These are phyloP conservation scores for Ibidorhyncha struthersii DNA, from an alignment of 2,113 vertebrate genomes.

Conservation along the genomic window DNA sequence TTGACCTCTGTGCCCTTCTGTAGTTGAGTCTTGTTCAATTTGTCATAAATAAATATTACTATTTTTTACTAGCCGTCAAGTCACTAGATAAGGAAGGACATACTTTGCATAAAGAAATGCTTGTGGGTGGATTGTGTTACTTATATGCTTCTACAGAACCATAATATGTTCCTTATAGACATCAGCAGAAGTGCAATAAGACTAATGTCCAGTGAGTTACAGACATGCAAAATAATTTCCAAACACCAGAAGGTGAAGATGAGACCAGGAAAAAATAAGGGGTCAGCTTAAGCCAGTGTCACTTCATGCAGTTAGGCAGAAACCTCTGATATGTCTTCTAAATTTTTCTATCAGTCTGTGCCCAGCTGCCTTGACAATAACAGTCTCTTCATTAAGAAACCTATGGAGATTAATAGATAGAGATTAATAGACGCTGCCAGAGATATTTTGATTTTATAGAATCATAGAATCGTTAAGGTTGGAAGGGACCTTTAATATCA, in stretches of 20 bases:
- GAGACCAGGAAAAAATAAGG: not conserved
- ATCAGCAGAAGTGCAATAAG: not conserved
- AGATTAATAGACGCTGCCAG: not conserved
- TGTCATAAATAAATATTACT: not conserved
- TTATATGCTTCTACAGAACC: not conserved
- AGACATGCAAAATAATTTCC: not conserved
- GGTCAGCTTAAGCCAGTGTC: not conserved
- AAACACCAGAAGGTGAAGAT: not conserved
- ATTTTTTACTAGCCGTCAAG: not conserved
- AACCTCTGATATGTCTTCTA: not conserved
- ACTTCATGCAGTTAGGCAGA: not conserved
- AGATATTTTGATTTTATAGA: not conserved
- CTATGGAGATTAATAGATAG: not conserved
- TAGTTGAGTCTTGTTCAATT: not conserved
- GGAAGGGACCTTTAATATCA: too few species aligned
- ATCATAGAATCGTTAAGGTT: too few species aligned
- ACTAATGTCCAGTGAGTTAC: not conserved
- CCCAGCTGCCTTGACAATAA: not conserved
- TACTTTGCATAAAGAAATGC: not conserved
- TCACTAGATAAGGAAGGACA: not conserved
- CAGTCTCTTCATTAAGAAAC: not conserved
- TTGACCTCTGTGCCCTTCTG: not conserved
- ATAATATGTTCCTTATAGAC: not conserved
- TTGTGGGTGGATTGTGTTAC: not conserved
- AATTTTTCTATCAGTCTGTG: not conserved